phyloP scores from a whole-genome alignment of 2,113 vertebrate species.

The Dolichallabes microphthalmus region DNA sequence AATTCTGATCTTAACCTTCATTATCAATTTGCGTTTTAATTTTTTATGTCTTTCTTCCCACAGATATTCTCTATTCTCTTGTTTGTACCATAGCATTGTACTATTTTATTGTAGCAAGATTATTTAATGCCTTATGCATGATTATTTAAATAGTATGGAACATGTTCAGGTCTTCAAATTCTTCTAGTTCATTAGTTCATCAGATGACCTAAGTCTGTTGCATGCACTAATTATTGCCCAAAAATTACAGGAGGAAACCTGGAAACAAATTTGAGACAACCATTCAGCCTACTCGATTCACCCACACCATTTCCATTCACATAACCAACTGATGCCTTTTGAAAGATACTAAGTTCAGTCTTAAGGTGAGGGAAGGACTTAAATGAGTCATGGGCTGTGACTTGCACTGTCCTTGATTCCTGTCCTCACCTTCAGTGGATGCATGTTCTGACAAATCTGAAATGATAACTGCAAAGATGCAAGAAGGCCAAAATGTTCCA shows the following conservation, averaged over 20 bases:
- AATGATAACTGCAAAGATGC: not conserved
- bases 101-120: not conserved
- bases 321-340: not conserved
- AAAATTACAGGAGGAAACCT: not conserved
- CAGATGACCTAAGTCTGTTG: not conserved
- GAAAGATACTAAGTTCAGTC: not conserved
- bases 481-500: not conserved
- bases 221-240: not conserved
- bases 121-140: not conserved
- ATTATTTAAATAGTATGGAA: not conserved
- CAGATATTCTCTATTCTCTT: not conserved
- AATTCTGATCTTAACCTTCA: not conserved
- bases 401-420: not conserved
- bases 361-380: not conserved
- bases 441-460: not conserved
- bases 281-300: not conserved
- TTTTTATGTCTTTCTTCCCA: not conserved
- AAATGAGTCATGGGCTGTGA: not conserved
- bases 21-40: not conserved
- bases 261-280: not conserved
- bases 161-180: not conserved
- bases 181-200: not conserved
- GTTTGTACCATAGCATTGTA: not conserved
- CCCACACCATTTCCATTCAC: not conserved
- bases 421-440: not conserved